Percentiles rank a stretch among this genome's conserved stretches.
Conservation (phyloP, 2,113 vertebrate species). For the Recurvirostra avosetta region DNA sequence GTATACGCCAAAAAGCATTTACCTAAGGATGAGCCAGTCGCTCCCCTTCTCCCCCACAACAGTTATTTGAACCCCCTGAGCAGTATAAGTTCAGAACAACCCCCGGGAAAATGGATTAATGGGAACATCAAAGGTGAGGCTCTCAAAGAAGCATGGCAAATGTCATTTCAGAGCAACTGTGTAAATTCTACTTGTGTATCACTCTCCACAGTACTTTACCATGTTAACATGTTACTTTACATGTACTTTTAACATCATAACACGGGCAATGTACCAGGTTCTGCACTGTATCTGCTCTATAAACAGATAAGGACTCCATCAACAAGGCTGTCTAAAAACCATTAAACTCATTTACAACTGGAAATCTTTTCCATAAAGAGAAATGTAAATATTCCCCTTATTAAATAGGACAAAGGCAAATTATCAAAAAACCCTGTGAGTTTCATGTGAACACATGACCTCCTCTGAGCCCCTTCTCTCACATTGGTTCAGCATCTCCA, state of each 20-base stretch:
- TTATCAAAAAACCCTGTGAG: neutral
- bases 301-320: neutral
- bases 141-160: neutral
- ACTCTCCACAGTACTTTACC: neutral
- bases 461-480: neutral
- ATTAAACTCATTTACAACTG: neutral
- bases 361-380: neutral
- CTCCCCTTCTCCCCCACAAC: neutral
- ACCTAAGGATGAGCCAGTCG: neutral
- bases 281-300: neutral
- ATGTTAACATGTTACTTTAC: neutral
- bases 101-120: neutral
- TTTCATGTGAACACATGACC: neutral
- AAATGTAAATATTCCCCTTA: neutral
- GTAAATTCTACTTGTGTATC: neutral
- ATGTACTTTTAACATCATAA: neutral
- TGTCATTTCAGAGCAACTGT: neutral
- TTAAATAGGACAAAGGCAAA: neutral
- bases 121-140: neutral
- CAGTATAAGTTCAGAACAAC: neutral
- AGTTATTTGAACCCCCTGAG: neutral
- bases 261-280: neutral
- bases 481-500: neutral
- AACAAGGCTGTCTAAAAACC: neutral
- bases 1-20: too few species aligned